These are phyloP conservation scores for Ambastaia sidthimunki DNA, from an alignment of 2,797 vertebrate genomes.

Conservation along the genomic window DNA sequence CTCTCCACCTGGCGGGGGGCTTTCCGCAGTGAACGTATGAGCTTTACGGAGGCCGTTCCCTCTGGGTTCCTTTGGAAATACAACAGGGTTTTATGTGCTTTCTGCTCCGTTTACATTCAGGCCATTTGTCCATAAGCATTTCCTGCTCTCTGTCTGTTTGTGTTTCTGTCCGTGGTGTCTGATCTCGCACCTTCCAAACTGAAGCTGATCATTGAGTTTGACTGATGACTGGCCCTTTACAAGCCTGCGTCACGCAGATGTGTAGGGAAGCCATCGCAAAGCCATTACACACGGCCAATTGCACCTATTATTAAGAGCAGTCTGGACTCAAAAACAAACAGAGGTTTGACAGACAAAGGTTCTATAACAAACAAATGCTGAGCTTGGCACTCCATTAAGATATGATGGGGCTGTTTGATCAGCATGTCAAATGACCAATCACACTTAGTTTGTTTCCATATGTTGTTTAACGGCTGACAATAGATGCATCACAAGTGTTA, in stretches of 20 bases:
- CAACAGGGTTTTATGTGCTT: slow-evolving; percentile 41
- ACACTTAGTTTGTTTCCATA: too few species aligned
- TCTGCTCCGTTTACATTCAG: slow-evolving; percentile 61
- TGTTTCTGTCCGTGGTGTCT: slow-evolving; percentile 63
- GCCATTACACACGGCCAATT: slow-evolving; percentile 31
- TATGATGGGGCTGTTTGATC: neutral
- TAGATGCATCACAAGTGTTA: too few species aligned
- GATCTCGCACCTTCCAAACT: slow-evolving; percentile 58
- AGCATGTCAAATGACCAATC: neutral
- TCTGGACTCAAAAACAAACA: slow-evolving; percentile 33
- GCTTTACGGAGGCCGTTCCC: slow-evolving; percentile 60
- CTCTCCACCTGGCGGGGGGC: slow-evolving; percentile 63
- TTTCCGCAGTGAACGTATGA: slow-evolving; percentile 56
- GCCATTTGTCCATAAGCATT: slow-evolving; percentile 73
- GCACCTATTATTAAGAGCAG: slow-evolving; percentile 32
- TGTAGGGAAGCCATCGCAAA: slow-evolving; percentile 24
- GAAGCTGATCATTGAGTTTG: slow-evolving; percentile 46
- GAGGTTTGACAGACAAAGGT: slow-evolving; percentile 6
- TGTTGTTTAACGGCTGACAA: too few species aligned
- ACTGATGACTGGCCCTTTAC: slow-evolving; percentile 39
- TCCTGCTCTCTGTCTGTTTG: slow-evolving; percentile 67
- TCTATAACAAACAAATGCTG: slow-evolving; percentile 36
- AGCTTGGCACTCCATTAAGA: neutral
- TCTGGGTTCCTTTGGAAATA: slow-evolving; percentile 63
- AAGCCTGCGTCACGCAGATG: slow-evolving; percentile 37